Conservation (phyloP, 2,113 vertebrate species). For the Barnardius zonarius region DNA sequence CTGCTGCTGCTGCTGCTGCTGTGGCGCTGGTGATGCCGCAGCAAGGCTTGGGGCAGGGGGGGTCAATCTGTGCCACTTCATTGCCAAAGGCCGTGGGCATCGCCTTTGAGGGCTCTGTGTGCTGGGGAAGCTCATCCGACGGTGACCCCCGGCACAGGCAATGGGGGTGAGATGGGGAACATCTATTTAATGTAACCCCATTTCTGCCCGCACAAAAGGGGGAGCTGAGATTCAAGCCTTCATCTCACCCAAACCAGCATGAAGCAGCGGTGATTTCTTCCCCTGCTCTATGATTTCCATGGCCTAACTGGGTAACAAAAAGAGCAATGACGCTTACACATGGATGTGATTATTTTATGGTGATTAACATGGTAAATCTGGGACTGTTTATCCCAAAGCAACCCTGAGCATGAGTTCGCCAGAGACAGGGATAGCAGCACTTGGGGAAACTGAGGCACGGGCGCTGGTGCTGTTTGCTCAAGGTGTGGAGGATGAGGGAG, state of each 20-base stretch:
- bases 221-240: background rate
- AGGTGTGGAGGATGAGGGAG: too few relatives aligned
- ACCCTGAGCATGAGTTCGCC: background rate
- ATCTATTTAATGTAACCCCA: background rate
- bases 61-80: background rate
- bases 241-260: background rate
- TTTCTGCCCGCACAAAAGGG: background rate
- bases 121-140: background rate
- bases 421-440: fast-evolving
- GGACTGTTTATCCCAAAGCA: background rate
- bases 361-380: background rate
- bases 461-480: fast-evolving
- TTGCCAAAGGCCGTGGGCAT: background rate
- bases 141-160: background rate
- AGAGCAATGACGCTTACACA: background rate
- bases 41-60: background rate
- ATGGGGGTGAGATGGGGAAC: background rate
- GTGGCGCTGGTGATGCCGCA: background rate
- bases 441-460: background rate
- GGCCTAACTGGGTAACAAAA: background rate
- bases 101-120: background rate
- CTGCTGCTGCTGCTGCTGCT: background rate
- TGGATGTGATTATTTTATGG: background rate
- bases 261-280: background rate
- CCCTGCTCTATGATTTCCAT: background rate